Conservation (phyloP, 2,888 invertebrate species). For the Apamea monoglypha region DNA sequence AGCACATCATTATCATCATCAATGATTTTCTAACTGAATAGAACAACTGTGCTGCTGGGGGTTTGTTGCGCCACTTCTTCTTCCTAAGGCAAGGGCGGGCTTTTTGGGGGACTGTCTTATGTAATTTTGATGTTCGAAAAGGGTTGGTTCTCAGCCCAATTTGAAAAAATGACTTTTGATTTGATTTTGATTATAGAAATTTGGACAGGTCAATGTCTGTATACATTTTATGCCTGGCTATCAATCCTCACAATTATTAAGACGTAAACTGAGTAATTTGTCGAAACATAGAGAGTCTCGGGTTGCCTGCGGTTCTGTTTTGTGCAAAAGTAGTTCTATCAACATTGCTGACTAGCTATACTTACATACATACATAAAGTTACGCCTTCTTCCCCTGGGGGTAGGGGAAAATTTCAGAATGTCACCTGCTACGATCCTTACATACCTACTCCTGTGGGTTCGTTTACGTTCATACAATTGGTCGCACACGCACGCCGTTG, state of each 20-base stretch:
- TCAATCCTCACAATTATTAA: not conserved
- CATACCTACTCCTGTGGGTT: no score
- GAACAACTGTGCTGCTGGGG: no score
- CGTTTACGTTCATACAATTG: no score
- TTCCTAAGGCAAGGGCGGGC: no score
- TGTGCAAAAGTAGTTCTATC: not conserved
- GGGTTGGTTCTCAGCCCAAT: no score
- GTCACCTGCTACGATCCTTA: not conserved
- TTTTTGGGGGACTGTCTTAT: no score
- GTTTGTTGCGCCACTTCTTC: no score
- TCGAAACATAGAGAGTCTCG: not conserved
- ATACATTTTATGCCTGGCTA: not conserved
- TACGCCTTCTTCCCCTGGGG: not conserved
- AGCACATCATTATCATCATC: not conserved
- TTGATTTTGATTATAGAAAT: no score
- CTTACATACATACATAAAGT: not conserved
- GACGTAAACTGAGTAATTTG: not conserved
- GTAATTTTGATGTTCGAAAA: no score
- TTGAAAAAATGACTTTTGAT: no score
- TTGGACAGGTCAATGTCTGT: no score
- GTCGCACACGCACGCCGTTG: no score
- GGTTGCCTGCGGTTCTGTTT: not conserved
- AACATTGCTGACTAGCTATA: not conserved
- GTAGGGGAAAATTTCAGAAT: not conserved
- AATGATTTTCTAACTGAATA: not conserved